A percentile compares a stretch with the other conserved stretches of the same genome.
Evolutionary conservation across 2,888 invertebrate species (phyloP).

Genomic region (Athrips mouffetella): DNA sequence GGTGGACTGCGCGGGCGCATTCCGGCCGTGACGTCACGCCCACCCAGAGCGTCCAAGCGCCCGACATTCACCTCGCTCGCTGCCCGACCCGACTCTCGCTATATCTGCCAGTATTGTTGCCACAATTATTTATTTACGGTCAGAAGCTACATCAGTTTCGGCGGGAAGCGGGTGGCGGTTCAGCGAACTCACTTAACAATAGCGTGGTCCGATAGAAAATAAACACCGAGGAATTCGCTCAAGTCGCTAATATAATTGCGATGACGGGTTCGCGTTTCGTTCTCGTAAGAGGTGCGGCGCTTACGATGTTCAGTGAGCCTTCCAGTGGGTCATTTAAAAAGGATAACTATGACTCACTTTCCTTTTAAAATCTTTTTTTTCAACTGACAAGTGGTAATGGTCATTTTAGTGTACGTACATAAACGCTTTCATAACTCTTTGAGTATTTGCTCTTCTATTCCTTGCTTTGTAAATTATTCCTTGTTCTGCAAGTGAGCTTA

Average conservation of each 20-base stretch:
- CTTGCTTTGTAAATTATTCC: too few species aligned
- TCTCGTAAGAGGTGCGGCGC: constrained; percentile 26
- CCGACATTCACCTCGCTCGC: constrained; percentile 67
- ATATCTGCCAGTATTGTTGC: constrained; percentile 57
- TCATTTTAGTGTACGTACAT: background rate
- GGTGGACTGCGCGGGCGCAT: constrained; percentile 64
- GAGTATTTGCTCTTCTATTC: too few species aligned
- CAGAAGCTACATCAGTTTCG: constrained; percentile 42
- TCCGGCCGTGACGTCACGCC: constrained; percentile 77
- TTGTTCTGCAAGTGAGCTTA: background rate
- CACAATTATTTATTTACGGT: constrained; percentile 54
- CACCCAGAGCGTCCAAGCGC: constrained; percentile 72
- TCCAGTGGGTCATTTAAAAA: background rate
- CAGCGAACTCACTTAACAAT: constrained; percentile 36
- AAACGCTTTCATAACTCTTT: too few species aligned
- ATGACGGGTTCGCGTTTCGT: constrained; percentile 34
- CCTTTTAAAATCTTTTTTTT: background rate
- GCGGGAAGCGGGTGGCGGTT: constrained; percentile 37
- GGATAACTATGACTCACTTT: background rate
- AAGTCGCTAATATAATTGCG: constrained; percentile 45
- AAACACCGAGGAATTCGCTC: constrained; percentile 39
- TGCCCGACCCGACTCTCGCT: constrained; percentile 43
- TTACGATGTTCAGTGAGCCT: background rate
- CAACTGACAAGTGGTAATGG: background rate
- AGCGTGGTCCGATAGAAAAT: constrained; percentile 37